phyloP scores from a whole-genome alignment of 2,888 invertebrate species.

The Crioceris asparagi region DNA sequence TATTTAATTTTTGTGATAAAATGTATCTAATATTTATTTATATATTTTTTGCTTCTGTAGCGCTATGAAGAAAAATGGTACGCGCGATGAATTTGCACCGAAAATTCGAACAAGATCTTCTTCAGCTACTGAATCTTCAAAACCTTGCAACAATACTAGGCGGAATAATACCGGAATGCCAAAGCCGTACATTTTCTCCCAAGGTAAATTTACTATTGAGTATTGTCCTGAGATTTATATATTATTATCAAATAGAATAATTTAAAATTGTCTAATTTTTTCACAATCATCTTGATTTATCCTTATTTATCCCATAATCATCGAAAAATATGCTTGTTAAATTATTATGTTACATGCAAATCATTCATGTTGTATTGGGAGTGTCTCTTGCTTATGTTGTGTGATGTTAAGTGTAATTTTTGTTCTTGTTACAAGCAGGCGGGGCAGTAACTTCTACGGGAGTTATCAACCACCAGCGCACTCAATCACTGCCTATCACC shows the following conservation, averaged over 20 bases:
- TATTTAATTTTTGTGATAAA: too few species aligned
- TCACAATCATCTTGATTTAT: too few species aligned
- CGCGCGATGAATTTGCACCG: slow-evolving; percentile 53
- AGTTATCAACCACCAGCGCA: slow-evolving; percentile 49
- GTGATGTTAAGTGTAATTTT: too few species aligned
- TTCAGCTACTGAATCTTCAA: slow-evolving; percentile 61
- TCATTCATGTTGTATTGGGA: too few species aligned
- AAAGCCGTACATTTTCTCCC: slow-evolving; percentile 17
- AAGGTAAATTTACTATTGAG: slow-evolving; percentile 20
- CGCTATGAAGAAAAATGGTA: slow-evolving; percentile 53
- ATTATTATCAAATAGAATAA: not conserved
- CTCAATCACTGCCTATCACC: slow-evolving; percentile 55
- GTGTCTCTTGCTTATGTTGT: too few species aligned
- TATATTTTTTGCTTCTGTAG: too few species aligned
- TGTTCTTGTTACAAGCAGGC: slow-evolving; percentile 29
- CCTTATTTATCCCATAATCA: too few species aligned
- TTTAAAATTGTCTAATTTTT: not conserved
- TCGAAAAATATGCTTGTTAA: too few species aligned
- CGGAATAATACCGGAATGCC: slow-evolving; percentile 10
- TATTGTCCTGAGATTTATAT: not conserved
- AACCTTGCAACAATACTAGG: slow-evolving; percentile 49
- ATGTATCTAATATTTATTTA: too few species aligned
- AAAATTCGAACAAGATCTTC: slow-evolving; percentile 55
- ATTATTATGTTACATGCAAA: too few species aligned
- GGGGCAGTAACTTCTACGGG: too few species aligned